phyloP scores from a whole-genome alignment of 1,140 invertebrate species.

The Gryllus bimaculatus region DNA sequence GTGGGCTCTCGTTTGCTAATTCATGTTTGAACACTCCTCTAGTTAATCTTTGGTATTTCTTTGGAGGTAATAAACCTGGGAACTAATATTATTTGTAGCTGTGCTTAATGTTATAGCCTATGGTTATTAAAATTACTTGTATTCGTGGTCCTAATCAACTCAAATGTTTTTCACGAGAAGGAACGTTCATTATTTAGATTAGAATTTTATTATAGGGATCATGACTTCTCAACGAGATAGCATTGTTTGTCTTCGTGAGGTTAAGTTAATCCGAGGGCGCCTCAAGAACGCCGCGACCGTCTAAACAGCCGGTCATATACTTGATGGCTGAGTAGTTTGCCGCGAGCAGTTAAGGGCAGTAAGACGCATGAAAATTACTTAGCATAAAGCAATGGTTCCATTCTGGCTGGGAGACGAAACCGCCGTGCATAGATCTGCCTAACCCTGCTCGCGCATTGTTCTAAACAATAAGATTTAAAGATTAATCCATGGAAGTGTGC shows the following conservation, averaged over 20 bases:
- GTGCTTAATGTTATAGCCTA: too few species aligned
- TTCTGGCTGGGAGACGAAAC: neutral
- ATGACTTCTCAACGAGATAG: neutral
- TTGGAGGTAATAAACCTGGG: too few species aligned
- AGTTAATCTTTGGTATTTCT: too few species aligned
- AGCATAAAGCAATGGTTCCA: neutral
- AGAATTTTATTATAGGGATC: neutral
- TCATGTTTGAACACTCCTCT: too few species aligned
- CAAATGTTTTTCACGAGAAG: too few species aligned
- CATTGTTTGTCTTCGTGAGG: neutral
- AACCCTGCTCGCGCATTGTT: neutral
- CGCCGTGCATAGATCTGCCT: neutral
- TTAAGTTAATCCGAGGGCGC: neutral
- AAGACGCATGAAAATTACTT: neutral
- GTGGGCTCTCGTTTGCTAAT: too few species aligned
- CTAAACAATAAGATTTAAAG: neutral
- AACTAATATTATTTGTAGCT: too few species aligned
- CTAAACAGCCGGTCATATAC: neutral
- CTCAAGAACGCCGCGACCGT: neutral
- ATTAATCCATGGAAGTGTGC: neutral
- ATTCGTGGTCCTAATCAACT: too few species aligned
- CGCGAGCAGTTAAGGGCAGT: neutral
- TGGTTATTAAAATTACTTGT: too few species aligned
- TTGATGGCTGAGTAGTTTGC: neutral
- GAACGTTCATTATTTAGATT: too few species aligned